Evolutionary conservation across 2,113 vertebrate genomes (phyloP).

Genomic region (Opisthocomus hoazin): DNA sequence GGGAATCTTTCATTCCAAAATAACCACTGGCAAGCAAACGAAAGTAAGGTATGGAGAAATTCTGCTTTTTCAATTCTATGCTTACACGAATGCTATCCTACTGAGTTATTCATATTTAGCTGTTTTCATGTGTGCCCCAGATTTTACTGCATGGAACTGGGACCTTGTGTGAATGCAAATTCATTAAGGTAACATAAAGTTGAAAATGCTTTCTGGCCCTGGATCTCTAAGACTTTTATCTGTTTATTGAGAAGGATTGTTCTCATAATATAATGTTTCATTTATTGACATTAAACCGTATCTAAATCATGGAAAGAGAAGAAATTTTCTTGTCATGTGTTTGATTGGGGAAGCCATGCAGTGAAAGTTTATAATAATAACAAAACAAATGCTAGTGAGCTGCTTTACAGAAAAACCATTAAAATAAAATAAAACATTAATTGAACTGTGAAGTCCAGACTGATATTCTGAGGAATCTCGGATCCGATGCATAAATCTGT

Average conservation of each 20-base stretch:
- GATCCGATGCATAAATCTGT: neutral
- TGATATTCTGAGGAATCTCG: neutral
- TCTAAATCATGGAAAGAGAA: neutral
- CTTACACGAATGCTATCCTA: neutral
- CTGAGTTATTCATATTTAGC: neutral
- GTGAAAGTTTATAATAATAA: slow-evolving; percentile 4
- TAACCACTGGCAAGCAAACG: neutral
- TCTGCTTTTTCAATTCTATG: neutral
- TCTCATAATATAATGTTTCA: neutral
- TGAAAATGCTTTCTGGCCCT: neutral
- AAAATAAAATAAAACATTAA: slow-evolving; percentile 49
- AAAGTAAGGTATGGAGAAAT: neutral
- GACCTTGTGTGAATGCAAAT: neutral
- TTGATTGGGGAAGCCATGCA: neutral
- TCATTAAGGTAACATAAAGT: neutral
- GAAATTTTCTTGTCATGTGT: neutral
- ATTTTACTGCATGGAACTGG: neutral
- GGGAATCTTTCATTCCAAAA: neutral
- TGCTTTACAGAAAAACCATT: slow-evolving; percentile 11
- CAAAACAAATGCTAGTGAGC: neutral
- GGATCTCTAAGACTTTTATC: neutral
- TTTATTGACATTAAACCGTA: neutral
- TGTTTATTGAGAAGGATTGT: neutral
- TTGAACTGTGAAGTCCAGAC: slow-evolving; percentile 21
- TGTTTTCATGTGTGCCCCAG: neutral